phyloP scores from a whole-genome alignment of 2,113 vertebrate genomes.

The Pomatorhinus ruficollis region DNA sequence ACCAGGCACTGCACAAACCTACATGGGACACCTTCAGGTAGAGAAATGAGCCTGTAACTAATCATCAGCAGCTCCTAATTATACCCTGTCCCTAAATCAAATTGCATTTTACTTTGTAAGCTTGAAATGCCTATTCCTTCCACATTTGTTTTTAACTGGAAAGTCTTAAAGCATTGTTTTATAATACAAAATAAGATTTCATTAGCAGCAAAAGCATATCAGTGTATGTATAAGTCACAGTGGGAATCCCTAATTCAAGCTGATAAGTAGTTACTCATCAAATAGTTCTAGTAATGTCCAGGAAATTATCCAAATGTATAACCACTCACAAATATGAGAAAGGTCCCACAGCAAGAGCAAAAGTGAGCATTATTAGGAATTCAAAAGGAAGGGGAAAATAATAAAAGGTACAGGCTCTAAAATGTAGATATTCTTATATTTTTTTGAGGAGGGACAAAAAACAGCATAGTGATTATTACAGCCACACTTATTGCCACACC shows the following conservation, averaged over 20 bases:
- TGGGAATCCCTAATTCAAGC: neutral
- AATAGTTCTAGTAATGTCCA: neutral
- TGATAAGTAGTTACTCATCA: neutral
- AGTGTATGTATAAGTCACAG: neutral
- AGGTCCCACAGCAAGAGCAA: neutral
- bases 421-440: neutral
- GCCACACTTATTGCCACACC: neutral
- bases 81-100: neutral
- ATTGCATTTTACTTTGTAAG: neutral
- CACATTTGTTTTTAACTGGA: neutral
- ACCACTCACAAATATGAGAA: neutral
- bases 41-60: neutral
- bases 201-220: neutral
- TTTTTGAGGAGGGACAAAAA: neutral
- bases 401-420: neutral
- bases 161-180: neutral
- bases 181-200: constrained; percentile 1
- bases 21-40: neutral
- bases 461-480: neutral
- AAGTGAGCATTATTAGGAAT: neutral
- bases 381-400: neutral
- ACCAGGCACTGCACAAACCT: neutral
- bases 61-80: neutral
- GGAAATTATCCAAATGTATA: neutral
- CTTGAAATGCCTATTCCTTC: neutral